Conservation (phyloP, 1,140 invertebrate genomes). For the Samia ricini region DNA sequence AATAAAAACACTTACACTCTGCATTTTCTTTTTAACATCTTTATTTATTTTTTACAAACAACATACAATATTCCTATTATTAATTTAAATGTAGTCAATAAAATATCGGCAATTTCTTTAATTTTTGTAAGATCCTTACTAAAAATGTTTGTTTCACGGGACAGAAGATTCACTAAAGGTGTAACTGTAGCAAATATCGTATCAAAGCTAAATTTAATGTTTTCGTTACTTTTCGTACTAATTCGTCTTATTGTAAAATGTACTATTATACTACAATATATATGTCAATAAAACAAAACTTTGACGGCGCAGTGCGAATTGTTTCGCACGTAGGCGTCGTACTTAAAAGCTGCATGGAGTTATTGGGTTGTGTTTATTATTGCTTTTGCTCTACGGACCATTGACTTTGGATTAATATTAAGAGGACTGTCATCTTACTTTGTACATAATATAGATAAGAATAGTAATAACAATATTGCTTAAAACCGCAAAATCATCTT, state of each 20-base stretch:
- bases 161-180: too few relatives aligned
- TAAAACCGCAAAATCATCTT: neutral
- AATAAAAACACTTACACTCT: too few relatives aligned
- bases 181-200: too few relatives aligned
- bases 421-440: neutral
- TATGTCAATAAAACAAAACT: neutral
- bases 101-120: too few relatives aligned
- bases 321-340: constrained; percentile 13
- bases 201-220: too few relatives aligned
- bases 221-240: neutral
- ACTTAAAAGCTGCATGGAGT: constrained; percentile 10
- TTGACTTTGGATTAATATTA: neutral
- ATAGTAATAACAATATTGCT: neutral
- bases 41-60: too few relatives aligned
- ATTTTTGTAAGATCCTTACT: too few relatives aligned
- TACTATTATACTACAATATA: neutral
- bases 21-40: too few relatives aligned
- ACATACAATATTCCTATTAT: too few relatives aligned
- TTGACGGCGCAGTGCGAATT: constrained; percentile 4
- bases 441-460: too few relatives aligned
- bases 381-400: constrained; percentile 1
- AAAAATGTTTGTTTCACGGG: too few relatives aligned
- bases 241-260: neutral
- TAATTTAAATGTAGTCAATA: too few relatives aligned
- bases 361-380: constrained; percentile 6